Evolutionary conservation across 2,113 vertebrate species (phyloP).

Genomic region (Mastomys coucha): DNA sequence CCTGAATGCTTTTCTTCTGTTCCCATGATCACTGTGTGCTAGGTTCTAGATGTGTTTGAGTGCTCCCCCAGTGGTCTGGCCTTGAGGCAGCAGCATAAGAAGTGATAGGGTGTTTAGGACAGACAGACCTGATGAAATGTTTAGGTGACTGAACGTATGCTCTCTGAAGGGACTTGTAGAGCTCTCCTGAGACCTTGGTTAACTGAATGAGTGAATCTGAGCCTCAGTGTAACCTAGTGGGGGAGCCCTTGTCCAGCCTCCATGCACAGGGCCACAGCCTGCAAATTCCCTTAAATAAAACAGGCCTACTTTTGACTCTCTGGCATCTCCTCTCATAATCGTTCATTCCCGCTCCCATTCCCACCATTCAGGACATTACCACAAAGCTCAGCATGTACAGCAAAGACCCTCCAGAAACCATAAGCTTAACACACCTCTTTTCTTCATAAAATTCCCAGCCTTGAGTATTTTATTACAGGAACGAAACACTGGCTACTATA

Average conservation of each 20-base stretch:
- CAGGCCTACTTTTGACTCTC: not conserved
- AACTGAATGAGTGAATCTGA: not conserved
- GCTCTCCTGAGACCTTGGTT: not conserved
- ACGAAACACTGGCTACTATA: not conserved
- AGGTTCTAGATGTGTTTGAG: too few species aligned
- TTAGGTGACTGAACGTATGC: not conserved
- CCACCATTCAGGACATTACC: not conserved
- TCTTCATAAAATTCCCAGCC: not conserved
- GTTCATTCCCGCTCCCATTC: not conserved
- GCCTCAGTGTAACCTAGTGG: not conserved
- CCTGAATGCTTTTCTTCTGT: fast-evolving
- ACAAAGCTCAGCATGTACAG: not conserved
- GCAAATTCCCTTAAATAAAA: not conserved
- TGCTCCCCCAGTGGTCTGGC: not conserved
- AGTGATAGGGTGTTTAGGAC: not conserved
- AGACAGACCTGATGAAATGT: too few species aligned
- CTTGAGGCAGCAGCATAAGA: not conserved
- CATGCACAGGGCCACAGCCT: not conserved
- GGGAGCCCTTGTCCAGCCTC: not conserved
- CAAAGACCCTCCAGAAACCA: not conserved
- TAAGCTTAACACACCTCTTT: not conserved
- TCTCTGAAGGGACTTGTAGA: not conserved
- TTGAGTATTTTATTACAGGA: not conserved
- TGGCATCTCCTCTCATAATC: not conserved
- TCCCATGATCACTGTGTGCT: too few species aligned